Conservation (phyloP, 2,888 invertebrate species). For the Criorhina ranunculi region DNA sequence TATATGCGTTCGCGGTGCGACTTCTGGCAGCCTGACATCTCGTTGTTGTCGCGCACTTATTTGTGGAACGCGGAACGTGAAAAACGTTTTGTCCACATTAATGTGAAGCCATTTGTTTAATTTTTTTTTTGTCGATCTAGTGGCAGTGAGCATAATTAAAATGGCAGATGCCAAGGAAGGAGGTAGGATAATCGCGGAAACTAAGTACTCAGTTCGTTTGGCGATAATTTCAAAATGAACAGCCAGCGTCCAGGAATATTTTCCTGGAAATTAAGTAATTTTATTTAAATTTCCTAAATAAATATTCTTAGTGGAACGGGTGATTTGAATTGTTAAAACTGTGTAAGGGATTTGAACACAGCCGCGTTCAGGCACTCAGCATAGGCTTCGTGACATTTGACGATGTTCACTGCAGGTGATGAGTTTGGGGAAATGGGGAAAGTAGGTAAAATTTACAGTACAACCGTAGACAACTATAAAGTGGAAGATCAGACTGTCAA, state of each 20-base stretch:
- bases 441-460: too few species aligned
- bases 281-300: conserved; percentile 19
- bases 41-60: conserved; percentile 60
- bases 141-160: conserved; percentile 41
- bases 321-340: neutral
- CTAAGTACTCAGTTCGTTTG: conserved; percentile 4
- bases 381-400: too few species aligned
- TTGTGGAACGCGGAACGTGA: conserved; percentile 69
- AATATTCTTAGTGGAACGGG: neutral
- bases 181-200: conserved; percentile 13
- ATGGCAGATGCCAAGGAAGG: conserved; percentile 32
- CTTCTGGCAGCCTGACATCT: conserved; percentile 77
- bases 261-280: conserved; percentile 46
- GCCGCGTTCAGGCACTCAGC: neutral
- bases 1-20: conserved; percentile 77
- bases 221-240: conserved; percentile 28
- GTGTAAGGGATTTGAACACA: neutral
- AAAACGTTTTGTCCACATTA: conserved; percentile 80
- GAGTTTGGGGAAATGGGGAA: too few species aligned
- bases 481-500: too few species aligned
- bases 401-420: too few species aligned
- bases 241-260: conserved; percentile 9
- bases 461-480: too few species aligned
- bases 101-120: conserved; percentile 70
- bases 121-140: conserved; percentile 11